Evolutionary conservation across 2,797 vertebrate genomes (phyloP), one percentile per base, ranked within the genome.

Genomic region (Smutsia temminckii): DNA sequence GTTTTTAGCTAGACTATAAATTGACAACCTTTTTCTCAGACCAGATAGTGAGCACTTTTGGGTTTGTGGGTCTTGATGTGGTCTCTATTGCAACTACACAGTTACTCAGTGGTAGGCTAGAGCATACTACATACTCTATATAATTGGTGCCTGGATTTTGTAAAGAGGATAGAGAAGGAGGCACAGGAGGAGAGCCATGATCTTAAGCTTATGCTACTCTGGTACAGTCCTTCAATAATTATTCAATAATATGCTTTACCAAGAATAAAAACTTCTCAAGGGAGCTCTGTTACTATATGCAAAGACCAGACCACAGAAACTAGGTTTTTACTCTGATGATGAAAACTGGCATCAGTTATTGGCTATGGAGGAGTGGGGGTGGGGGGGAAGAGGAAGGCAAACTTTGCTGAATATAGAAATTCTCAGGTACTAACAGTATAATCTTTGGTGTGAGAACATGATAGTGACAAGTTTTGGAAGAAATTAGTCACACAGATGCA

Each of bases 401-500:
- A 69, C 8, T 61, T 78, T 18, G 61, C 11, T 55, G 27, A 90
- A 42, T 21, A 20, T 12, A 79, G 32, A 90, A 14, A 0, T 57
- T 27, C 34, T 75, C 46, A 4, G 6, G 27, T 53, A 66, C 23
- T 32, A 78, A 34, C 27, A 32, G 8, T 40, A 13, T 37, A 46
- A 85, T n/a, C 40, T 55, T 85, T 66, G 79, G 16, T 63, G 37
- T 86, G 32, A 91, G 51, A 11, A 27, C 53, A 85, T 55, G 34
- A 46, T 57, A 83, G 81, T 95, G 91, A 94, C 81, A 93, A 88
- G 55, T 84, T 95, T 95, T 96, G 91, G 94, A 94, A 94, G 83
- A 95, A 93, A 96, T 97, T 84, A 94, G 92, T 95, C 94, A 95
- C 42, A 69, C 89, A 34, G 64, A 95, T 87, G 51, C 46, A 81